A percentile compares a stretch with the other conserved stretches of the same genome.
These are phyloP conservation scores for Athene cunicularia DNA, from an alignment of 2,113 vertebrate genomes.

Conservation along the genomic window DNA sequence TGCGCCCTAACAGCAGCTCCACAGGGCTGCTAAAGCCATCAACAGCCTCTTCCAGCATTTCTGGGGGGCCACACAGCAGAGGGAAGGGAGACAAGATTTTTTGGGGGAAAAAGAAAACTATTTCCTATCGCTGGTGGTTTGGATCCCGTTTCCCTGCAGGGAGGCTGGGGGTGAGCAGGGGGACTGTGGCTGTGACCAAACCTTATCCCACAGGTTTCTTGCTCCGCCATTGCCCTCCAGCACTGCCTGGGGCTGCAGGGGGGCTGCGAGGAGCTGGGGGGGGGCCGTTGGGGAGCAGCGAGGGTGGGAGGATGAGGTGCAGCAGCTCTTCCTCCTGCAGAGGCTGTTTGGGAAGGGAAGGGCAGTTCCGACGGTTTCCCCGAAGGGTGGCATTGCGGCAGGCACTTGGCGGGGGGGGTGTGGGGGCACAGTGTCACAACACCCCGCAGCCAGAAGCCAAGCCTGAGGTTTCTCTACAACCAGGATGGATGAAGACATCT, in stretches of 20 bases:
- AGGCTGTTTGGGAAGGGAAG: background rate
- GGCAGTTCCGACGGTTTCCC: background rate
- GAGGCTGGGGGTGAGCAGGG: background rate
- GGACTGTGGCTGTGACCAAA: background rate
- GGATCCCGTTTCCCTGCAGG: no score
- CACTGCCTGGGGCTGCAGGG: accelerated
- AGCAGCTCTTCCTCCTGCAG: accelerated
- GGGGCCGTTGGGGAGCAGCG: background rate
- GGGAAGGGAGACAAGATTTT: accelerated
- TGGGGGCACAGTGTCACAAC: background rate
- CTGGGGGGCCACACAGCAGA: accelerated
- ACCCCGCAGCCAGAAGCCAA: background rate
- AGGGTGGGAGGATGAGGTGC: background rate
- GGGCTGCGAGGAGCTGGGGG: accelerated
- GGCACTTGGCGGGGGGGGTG: background rate
- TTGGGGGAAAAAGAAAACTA: accelerated
- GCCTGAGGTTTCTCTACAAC: background rate
- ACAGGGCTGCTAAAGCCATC: accelerated
- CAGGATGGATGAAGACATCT: background rate
- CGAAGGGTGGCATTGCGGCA: accelerated
- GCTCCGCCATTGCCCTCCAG: accelerated
- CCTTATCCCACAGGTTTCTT: background rate
- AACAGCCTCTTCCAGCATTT: no score
- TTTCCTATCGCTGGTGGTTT: accelerated
- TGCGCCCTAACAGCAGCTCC: background rate